A percentile compares a stretch with the other conserved stretches of the same genome.
These are phyloP conservation scores for Osmoderma eremita DNA, from an alignment of 2,888 invertebrate species.

Conservation along the genomic window DNA sequence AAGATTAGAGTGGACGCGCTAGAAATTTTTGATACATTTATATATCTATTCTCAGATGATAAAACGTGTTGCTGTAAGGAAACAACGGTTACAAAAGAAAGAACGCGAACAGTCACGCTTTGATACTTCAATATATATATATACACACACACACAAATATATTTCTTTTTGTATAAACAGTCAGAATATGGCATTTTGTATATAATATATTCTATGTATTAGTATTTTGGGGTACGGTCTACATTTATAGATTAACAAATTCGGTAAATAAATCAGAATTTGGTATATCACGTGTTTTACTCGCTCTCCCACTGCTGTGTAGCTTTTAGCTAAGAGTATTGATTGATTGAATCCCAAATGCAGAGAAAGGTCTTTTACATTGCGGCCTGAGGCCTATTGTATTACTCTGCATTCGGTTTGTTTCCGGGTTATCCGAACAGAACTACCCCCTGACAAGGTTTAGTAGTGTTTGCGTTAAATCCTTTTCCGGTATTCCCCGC, in stretches of 20 bases:
- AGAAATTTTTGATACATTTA: constrained; percentile 54
- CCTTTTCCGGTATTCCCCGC: no score
- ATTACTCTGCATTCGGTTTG: no score
- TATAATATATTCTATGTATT: constrained; percentile 48
- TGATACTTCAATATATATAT: constrained; percentile 40
- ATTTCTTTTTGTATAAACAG: constrained; percentile 48
- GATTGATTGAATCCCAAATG: no score
- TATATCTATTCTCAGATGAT: constrained; percentile 53
- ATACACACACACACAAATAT: no score
- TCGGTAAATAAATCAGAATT: constrained; percentile 43
- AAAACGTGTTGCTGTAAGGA: constrained; percentile 57
- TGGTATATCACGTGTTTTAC: constrained; percentile 26
- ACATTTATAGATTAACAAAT: constrained; percentile 42
- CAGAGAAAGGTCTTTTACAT: no score
- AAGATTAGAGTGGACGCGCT: constrained; percentile 18
- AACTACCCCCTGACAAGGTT: no score
- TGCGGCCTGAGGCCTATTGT: no score
- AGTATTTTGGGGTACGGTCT: constrained; percentile 52
- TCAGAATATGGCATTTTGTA: constrained; percentile 47
- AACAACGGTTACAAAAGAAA: constrained; percentile 39
- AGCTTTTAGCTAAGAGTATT: not conserved
- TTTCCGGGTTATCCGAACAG: no score
- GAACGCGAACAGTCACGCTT: constrained; percentile 23
- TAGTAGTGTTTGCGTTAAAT: no score
- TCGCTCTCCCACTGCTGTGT: not conserved